Evolutionary conservation across 2,888 invertebrate genomes (phyloP).

Genomic region (Andrena chrysosceles): DNA sequence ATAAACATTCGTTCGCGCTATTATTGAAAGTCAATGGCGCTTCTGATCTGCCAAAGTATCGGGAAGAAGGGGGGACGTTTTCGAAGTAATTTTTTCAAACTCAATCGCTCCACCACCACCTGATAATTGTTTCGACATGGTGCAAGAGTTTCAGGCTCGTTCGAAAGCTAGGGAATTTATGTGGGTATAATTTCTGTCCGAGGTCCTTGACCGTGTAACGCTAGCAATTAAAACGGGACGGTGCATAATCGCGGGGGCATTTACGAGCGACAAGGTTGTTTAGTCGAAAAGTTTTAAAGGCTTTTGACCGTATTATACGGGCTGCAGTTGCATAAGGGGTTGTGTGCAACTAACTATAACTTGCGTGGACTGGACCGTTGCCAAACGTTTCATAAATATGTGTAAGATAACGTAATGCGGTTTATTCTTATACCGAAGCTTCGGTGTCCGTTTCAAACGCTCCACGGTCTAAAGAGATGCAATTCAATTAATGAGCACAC

Average conservation of each 20-base stretch:
- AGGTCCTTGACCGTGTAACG: conserved; percentile 40
- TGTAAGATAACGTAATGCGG: conserved; percentile 70
- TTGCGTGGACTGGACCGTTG: conserved; percentile 63
- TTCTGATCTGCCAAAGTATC: too few species aligned
- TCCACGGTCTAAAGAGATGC: conserved; percentile 34
- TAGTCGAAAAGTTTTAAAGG: conserved; percentile 41
- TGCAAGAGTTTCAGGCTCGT: background rate
- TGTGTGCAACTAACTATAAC: conserved; percentile 63
- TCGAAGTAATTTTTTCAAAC: too few species aligned
- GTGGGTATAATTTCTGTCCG: background rate
- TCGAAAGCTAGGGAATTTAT: background rate
- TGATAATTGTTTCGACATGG: too few species aligned
- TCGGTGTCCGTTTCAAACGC: conserved; percentile 50
- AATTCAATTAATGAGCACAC: conserved; percentile 41
- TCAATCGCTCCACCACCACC: too few species aligned
- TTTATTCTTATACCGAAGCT: conserved; percentile 68
- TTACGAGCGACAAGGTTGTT: conserved; percentile 10
- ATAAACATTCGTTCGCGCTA: background rate
- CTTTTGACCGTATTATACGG: conserved; percentile 57
- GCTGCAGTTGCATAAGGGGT: conserved; percentile 56
- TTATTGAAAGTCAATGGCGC: too few species aligned
- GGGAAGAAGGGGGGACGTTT: too few species aligned
- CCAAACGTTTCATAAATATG: conserved; percentile 71
- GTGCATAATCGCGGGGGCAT: background rate
- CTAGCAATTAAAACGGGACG: background rate